phyloP scores from a whole-genome alignment of 1,140 invertebrate genomes.

The Amyelois transitella region DNA sequence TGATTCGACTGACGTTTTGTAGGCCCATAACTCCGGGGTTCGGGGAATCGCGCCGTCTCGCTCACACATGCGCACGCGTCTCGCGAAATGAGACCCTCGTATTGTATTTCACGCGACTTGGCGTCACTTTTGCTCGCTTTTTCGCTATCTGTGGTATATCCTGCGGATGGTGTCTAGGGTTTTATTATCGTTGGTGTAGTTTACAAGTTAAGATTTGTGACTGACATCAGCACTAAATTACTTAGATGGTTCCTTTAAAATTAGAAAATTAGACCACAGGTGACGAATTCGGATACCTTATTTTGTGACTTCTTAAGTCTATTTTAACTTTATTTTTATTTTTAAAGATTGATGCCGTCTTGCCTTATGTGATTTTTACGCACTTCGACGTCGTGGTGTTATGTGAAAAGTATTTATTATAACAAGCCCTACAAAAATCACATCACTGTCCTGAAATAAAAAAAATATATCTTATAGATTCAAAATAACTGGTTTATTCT shows the following conservation, averaged over 20 bases:
- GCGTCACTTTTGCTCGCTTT: conserved; percentile 22
- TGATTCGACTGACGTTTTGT: conserved; percentile 69
- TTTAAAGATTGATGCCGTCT: no score
- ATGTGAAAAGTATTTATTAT: no score
- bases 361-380: no score
- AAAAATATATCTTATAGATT: no score
- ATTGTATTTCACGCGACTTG: conserved; percentile 23
- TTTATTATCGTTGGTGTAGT: neutral
- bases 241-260: neutral
- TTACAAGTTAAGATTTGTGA: neutral
- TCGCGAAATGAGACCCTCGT: conserved; percentile 10
- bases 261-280: no score
- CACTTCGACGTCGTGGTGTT: no score
- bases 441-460: no score
- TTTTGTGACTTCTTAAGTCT: no score
- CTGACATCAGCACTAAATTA: neutral
- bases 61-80: conserved; percentile 16
- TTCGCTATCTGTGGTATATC: conserved; percentile 21
- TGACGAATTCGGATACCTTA: no score
- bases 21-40: conserved; percentile 58
- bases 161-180: neutral
- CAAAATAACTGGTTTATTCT: no score
- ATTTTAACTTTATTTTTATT: no score
- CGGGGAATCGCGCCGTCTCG: conserved; percentile 40
- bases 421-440: no score